These are phyloP conservation scores for Sorex maritimensis DNA, from an alignment of 2,797 vertebrate species.

Conservation along the genomic window DNA sequence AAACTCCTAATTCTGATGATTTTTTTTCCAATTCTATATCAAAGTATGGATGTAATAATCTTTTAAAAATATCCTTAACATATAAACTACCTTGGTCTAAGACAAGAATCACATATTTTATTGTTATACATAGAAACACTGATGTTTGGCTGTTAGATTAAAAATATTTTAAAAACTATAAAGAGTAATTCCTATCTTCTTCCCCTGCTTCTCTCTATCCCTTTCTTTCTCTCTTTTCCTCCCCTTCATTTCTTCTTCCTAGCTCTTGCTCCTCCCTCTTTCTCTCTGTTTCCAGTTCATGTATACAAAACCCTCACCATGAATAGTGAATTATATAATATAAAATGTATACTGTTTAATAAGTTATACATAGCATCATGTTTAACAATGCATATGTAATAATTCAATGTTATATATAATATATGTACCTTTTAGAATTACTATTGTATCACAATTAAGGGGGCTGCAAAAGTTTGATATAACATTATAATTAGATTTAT, in stretches of 20 bases:
- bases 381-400: too few species aligned
- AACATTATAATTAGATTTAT: slow-evolving; percentile 76
- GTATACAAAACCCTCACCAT: slow-evolving; percentile 57
- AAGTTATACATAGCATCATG: too few species aligned
- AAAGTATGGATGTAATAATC: neutral
- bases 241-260: neutral
- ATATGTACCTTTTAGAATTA: slow-evolving; percentile 19
- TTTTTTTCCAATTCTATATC: neutral
- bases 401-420: neutral
- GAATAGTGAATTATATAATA: neutral
- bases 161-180: neutral
- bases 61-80: neutral
- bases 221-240: too few species aligned
- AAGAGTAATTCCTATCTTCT: neutral
- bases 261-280: neutral
- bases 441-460: slow-evolving; percentile 70
- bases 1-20: neutral
- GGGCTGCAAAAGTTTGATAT: slow-evolving; percentile 76
- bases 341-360: neutral
- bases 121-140: neutral
- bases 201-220: neutral
- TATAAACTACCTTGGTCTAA: slow-evolving; percentile 32
- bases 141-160: neutral
- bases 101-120: neutral
- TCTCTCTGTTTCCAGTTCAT: slow-evolving; percentile 49